Percentiles rank a stretch among this genome's conserved stretches.
Evolutionary conservation across 2,113 vertebrate genomes (phyloP).

Genomic region (Ornithorhynchus anatinus): DNA sequence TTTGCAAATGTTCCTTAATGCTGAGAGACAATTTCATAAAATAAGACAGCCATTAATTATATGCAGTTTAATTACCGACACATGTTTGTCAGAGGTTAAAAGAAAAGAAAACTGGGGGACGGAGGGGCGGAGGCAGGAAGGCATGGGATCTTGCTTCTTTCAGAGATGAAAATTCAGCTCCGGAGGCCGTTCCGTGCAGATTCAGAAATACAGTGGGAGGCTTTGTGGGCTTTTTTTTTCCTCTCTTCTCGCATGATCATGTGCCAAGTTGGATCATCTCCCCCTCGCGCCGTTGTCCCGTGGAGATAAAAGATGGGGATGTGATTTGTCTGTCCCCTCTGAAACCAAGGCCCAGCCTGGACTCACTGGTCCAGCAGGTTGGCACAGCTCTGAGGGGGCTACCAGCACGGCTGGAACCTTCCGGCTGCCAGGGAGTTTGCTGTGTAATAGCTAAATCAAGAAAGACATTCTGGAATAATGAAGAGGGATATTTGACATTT

Average conservation of each 20-base stretch:
- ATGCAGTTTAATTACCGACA: slow-evolving; percentile 40
- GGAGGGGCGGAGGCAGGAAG: not conserved
- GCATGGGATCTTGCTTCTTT: slow-evolving; percentile 3
- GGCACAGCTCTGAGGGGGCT: slow-evolving; percentile 36
- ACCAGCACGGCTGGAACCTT: slow-evolving; percentile 23
- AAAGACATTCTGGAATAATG: slow-evolving; percentile 41
- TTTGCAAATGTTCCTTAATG: slow-evolving; percentile 54
- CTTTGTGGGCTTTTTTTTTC: not conserved
- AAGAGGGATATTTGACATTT: slow-evolving; percentile 47
- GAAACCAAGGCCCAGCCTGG: slow-evolving; percentile 7
- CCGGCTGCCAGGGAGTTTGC: slow-evolving; percentile 43
- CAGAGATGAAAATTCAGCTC: slow-evolving; percentile 13
- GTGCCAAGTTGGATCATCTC: slow-evolving; percentile 50
- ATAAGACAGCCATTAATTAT: slow-evolving; percentile 9
- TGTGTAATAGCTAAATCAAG: slow-evolving; percentile 45
- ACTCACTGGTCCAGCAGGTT: slow-evolving; percentile 23
- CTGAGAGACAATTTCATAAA: slow-evolving; percentile 50
- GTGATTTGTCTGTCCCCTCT: slow-evolving; percentile 44
- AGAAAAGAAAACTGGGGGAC: not conserved
- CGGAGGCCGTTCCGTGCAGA: slow-evolving; percentile 15
- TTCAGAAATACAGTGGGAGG: slow-evolving; percentile 23
- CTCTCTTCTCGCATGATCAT: slow-evolving; percentile 45
- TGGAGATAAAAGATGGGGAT: slow-evolving; percentile 44
- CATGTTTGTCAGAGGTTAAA: slow-evolving; percentile 27
- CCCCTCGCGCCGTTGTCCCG: slow-evolving; percentile 28